Evolutionary conservation across 2,797 vertebrate species (phyloP).

Genomic region (Leucoraja ocellata): DNA sequence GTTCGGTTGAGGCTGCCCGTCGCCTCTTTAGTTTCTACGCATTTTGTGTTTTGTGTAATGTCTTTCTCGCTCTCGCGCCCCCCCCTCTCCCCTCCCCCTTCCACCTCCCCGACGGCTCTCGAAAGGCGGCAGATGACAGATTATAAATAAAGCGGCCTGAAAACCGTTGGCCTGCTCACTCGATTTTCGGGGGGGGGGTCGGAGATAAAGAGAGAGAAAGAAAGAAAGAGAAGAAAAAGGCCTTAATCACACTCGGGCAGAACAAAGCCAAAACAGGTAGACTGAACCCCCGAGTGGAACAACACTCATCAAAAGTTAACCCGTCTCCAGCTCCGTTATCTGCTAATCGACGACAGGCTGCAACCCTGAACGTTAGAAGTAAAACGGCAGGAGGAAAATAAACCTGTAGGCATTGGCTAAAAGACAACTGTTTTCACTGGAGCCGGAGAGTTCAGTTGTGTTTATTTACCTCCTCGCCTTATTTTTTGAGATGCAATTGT

Average conservation of each 20-base stretch:
- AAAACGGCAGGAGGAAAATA: background rate
- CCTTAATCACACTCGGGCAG: slow-evolving; percentile 22
- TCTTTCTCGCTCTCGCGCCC: background rate
- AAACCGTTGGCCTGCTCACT: slow-evolving; percentile 27
- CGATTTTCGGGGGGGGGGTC: no score
- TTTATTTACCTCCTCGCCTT: background rate
- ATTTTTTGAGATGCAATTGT: background rate
- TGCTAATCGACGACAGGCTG: background rate
- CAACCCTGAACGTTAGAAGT: background rate
- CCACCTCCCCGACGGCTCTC: slow-evolving; percentile 14
- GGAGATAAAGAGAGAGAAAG: no score
- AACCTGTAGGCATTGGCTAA: background rate
- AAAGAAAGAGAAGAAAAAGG: background rate
- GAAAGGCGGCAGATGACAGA: slow-evolving; percentile 33
- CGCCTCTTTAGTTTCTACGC: slow-evolving; percentile 38
- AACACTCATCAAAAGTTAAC: slow-evolving; percentile 11
- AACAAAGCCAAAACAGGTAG: slow-evolving; percentile 38
- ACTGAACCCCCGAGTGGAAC: background rate
- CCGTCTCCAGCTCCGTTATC: background rate
- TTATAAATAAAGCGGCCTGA: slow-evolving; percentile 30
- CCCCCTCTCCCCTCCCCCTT: background rate
- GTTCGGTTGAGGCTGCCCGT: slow-evolving; percentile 23
- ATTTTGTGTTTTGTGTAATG: slow-evolving; percentile 33
- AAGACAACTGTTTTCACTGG: background rate
- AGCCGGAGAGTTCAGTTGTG: background rate